Base-by-base conservation (phyloP, 2,797 vertebrate species). In the Microctenopoma steveboyesi region DNA sequence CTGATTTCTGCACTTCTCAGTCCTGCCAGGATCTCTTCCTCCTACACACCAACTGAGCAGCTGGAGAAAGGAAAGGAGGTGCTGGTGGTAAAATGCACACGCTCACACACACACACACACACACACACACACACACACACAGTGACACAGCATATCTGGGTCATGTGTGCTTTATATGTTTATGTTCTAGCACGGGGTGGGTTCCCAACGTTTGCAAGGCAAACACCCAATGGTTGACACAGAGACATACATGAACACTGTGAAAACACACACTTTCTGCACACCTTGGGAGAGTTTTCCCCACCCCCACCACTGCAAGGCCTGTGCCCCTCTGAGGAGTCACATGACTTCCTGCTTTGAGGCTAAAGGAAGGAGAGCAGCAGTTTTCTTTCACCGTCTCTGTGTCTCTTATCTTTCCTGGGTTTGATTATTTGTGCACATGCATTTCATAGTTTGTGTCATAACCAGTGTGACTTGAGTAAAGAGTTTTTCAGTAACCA, bases 281-380 rank as follows among this genome's bases (percentile, higher is more conserved):
- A 76, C 74, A 79, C 57, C 54, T 79, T 60, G 10, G 47, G 61
- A 60, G 59, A 57, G 14, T 76, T 84, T 82, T 71, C 75, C 78
- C 81, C 87, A 72, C 66, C 62, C 22, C 43, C 42, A 15, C 13
- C 12, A 15, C 15, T 16, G 2, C 14, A 27, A 39, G 48, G 56
- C 79, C 79, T 69, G 73, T 47, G 40, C 73, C 74, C 80, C 69
- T 74, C 57, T 33, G 55, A 81, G 74, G 69, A 82, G 72, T 82
- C 86, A 90, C 85, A 67, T 90, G 89, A 91, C 80, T 93, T 93
- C 92, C 92, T 91, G 91, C 88, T 84, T 85, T 84, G 64, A 84
- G 42, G 72, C 83, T 71, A 78, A 80, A 83, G 85, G 80, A 89
- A 85, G 70, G 68, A 71, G 54, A 76, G 73, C 72, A 70, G 73